Base-by-base conservation (phyloP, 2,888 invertebrate species). In the Tetragnatha montana region DNA sequence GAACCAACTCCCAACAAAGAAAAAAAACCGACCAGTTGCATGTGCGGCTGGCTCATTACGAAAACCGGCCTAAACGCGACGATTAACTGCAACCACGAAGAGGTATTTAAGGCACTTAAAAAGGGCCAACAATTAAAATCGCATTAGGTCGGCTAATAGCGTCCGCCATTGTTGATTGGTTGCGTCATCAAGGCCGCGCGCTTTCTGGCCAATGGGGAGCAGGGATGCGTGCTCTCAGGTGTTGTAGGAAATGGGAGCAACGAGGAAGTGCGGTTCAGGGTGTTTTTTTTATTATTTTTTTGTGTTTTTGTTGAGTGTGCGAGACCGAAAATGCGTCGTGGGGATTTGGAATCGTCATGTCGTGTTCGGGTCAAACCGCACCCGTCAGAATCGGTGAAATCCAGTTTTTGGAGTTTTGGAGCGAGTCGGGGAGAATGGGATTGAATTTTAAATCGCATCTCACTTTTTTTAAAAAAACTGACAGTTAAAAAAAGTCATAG, bases 131-230 rank as follows among this genome's bases (percentile, higher is more conserved):
- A 89, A 89, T 89, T 89, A 89, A 89, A 86, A 85, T 81, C 19
- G 76, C 89, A 89, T 89, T 89, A 85, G 60, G 82, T 74, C 47
- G 78, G 60, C 60, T 22, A 50, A 51, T 22, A 14, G 50, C 60
- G 69, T 78, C 68, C 21, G 79, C 86, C 74, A 80, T 86, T 86
- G 86, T 86, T 60, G 50, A 88, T 88, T 88, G 87, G 82, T 87
- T 87, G 80, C 87, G 87, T 88, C 87, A 88, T 82, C 87, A 88
- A 88, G 87, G 87, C 81, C 87, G 82, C 70, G 17, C 49, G 81
- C 71, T 60, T 75, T 87, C 19, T 51, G 87, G 81, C 71, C 35
- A 76, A 78, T 87, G 47, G 70, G 74, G 49, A 22, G 74, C 50
- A 74, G 60, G 7, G 86, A 79, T 85, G 78, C 68, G 84, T 50